Percentiles rank a stretch among this genome's conserved stretches.
These are phyloP conservation scores for Nannospalax galili DNA, from an alignment of 2,113 vertebrate species.

Conservation along the genomic window DNA sequence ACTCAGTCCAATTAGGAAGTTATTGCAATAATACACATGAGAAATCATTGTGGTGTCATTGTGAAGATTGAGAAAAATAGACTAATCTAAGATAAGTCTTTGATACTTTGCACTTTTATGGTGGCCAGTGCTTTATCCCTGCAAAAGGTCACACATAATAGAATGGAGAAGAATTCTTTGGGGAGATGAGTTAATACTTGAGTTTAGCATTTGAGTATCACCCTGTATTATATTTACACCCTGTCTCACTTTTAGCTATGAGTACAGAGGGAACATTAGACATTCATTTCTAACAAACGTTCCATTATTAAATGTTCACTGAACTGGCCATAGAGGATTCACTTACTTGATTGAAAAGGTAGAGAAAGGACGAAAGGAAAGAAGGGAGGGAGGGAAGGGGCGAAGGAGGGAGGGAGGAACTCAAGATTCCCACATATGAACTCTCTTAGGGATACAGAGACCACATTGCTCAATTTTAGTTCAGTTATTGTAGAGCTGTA, in stretches of 20 bases:
- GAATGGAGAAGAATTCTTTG: neutral
- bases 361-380: too few relatives aligned
- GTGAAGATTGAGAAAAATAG: neutral
- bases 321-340: neutral
- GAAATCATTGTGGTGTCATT: neutral
- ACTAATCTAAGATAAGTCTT: neutral
- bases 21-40: neutral
- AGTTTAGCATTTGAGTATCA: neutral
- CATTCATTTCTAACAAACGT: neutral
- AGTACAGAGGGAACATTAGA: neutral
- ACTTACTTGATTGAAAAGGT: neutral
- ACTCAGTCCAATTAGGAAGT: neutral
- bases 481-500: neutral
- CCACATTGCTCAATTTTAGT: neutral
- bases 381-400: too few relatives aligned
- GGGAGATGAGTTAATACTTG: neutral
- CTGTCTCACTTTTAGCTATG: neutral
- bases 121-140: neutral
- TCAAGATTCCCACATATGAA: neutral
- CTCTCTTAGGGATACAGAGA: neutral
- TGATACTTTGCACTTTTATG: neutral
- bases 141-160: neutral
- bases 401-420: neutral
- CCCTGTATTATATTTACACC: neutral
- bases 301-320: neutral